These are phyloP conservation scores for Uria lomvia DNA, from an alignment of 2,113 vertebrate genomes.

Conservation along the genomic window DNA sequence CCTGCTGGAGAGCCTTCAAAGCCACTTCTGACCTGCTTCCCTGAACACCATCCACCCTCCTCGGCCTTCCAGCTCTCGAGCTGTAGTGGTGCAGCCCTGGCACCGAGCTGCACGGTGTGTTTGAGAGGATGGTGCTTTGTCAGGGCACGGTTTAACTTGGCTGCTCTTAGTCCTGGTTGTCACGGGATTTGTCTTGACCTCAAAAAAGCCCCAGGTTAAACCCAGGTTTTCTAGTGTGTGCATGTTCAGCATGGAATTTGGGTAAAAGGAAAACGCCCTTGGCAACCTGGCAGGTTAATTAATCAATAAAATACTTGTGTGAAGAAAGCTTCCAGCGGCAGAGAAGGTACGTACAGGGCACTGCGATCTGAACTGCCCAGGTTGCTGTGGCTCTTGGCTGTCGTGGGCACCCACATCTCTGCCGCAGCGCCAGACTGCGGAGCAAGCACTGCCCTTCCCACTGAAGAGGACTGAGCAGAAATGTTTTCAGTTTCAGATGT, in stretches of 20 bases:
- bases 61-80: background rate
- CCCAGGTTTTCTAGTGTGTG: background rate
- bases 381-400: background rate
- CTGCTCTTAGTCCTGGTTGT: background rate
- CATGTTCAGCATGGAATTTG: background rate
- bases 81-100: background rate
- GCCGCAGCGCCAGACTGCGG: background rate
- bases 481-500: background rate
- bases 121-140: background rate
- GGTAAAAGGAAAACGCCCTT: background rate
- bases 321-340: background rate
- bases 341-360: background rate
- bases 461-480: background rate
- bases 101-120: rapidly evolving
- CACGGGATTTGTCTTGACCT: background rate
- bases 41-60: background rate
- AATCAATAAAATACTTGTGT: rapidly evolving
- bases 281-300: background rate
- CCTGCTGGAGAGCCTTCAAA: background rate
- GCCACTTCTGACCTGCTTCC: background rate
- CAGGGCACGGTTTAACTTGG: background rate
- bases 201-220: background rate
- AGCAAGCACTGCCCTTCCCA: rapidly evolving
- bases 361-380: rapidly evolving
- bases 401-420: background rate